phyloP scores from a whole-genome alignment of 1,140 invertebrate genomes.

The Orussus abietinus region DNA sequence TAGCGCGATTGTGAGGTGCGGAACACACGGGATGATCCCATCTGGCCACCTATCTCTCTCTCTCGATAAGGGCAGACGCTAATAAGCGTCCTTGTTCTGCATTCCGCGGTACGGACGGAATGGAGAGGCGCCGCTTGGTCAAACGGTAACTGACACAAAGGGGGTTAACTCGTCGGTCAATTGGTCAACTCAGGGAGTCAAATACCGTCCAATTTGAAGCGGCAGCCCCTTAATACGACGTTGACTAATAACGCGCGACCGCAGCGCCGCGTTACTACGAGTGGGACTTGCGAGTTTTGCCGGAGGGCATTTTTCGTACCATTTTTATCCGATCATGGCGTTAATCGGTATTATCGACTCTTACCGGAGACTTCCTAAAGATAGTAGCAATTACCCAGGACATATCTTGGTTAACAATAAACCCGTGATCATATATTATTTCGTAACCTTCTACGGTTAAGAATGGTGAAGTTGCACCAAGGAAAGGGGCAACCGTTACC shows the following conservation, averaged over 20 bases:
- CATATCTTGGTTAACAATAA: no score
- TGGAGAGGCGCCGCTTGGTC: slow-evolving; percentile 17
- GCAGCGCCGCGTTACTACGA: no score
- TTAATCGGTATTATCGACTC: no score
- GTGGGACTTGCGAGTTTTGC: no score
- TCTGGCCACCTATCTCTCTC: background rate
- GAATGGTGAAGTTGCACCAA: no score
- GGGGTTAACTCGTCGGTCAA: slow-evolving; percentile 43
- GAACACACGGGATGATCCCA: slow-evolving; percentile 15
- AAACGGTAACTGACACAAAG: slow-evolving; percentile 34
- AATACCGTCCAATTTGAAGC: slow-evolving; percentile 17
- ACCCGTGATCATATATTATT: no score
- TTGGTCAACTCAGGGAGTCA: slow-evolving; percentile 27
- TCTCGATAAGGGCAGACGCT: slow-evolving; percentile 18
- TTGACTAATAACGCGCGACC: slow-evolving; percentile 17
- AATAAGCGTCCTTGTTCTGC: slow-evolving; percentile 8
- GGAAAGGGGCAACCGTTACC: no score
- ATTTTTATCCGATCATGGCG: no score
- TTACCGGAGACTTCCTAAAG: no score
- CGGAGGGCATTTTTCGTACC: no score
- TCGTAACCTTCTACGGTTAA: no score
- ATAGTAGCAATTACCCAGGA: no score
- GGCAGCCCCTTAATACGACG: slow-evolving; percentile 14
- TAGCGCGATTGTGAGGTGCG: slow-evolving; percentile 20
- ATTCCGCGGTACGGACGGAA: slow-evolving; percentile 1